A percentile compares a stretch with the other conserved stretches of the same genome.
phyloP scores from a whole-genome alignment of 2,888 invertebrate genomes.

The Melanostoma mellinum region DNA sequence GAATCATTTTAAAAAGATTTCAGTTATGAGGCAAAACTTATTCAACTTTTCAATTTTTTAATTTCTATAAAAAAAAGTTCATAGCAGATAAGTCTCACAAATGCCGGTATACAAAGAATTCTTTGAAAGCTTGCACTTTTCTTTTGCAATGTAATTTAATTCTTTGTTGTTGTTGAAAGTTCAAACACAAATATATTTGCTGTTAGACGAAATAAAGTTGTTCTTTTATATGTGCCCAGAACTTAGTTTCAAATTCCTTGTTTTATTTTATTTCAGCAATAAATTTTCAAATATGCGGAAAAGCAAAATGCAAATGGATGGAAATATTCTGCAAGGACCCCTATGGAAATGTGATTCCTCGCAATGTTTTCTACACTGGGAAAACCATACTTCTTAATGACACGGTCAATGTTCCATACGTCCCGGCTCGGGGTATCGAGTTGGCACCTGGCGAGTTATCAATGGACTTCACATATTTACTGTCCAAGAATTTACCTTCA shows the following conservation, averaged over 20 bases:
- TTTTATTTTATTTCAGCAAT: conserved; percentile 76
- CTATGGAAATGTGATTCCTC: conserved; percentile 78
- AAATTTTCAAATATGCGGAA: conserved; percentile 80
- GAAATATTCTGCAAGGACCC: conserved; percentile 80
- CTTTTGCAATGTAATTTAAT: no score
- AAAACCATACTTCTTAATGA: conserved; percentile 80
- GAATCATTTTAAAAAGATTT: no score
- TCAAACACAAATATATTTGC: not conserved
- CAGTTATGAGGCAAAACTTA: no score
- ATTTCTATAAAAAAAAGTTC: no score
- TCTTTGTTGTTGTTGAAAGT: no score
- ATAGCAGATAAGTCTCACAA: no score
- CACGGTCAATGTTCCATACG: conserved; percentile 78
- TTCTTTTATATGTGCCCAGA: not conserved
- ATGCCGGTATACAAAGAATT: no score
- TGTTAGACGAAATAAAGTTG: not conserved
- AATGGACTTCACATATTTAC: conserved; percentile 78
- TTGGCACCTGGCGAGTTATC: conserved; percentile 79
- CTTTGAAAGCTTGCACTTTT: no score
- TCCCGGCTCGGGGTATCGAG: conserved; percentile 80
- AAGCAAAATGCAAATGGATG: conserved; percentile 82
- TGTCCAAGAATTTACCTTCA: conserved; percentile 79
- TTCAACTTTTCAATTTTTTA: no score
- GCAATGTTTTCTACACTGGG: conserved; percentile 80
- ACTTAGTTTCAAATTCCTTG: not conserved